phyloP scores from a whole-genome alignment of 1,140 invertebrate genomes.

The Tetramorium alpestre region DNA sequence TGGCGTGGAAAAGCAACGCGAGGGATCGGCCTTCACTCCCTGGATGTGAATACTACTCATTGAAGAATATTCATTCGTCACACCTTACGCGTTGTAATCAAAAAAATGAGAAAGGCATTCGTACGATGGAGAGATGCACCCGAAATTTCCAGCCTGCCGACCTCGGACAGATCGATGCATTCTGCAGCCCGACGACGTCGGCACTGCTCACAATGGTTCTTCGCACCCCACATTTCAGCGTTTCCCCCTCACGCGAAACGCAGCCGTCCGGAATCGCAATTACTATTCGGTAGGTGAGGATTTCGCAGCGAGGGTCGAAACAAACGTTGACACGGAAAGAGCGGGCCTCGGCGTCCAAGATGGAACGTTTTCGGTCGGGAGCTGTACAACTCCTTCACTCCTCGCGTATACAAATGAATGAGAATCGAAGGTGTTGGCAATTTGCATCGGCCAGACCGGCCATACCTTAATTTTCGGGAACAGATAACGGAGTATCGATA shows the following conservation, averaged over 20 bases:
- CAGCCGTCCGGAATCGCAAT: neutral
- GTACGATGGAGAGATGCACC: neutral
- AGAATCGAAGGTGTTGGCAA: neutral
- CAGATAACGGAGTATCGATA: no score
- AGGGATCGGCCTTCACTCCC: neutral
- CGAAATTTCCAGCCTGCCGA: neutral
- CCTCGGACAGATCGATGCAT: slow-evolving; percentile 14
- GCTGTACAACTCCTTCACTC: neutral
- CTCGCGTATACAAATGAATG: neutral
- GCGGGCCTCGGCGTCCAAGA: neutral
- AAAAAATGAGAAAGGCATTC: neutral
- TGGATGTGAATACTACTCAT: neutral
- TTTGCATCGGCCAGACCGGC: no score
- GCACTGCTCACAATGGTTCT: slow-evolving; percentile 3
- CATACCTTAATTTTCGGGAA: no score
- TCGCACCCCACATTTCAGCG: slow-evolving; percentile 27
- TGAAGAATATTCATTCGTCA: neutral
- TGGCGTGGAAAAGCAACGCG: neutral
- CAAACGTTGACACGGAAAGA: neutral
- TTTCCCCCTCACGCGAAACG: neutral
- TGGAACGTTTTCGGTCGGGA: neutral
- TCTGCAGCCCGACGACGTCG: neutral
- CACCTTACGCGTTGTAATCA: no score
- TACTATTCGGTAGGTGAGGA: neutral
- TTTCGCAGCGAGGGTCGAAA: neutral